Conservation (phyloP, 2,113 vertebrate species). For the Myanophis thanlyinensis region DNA sequence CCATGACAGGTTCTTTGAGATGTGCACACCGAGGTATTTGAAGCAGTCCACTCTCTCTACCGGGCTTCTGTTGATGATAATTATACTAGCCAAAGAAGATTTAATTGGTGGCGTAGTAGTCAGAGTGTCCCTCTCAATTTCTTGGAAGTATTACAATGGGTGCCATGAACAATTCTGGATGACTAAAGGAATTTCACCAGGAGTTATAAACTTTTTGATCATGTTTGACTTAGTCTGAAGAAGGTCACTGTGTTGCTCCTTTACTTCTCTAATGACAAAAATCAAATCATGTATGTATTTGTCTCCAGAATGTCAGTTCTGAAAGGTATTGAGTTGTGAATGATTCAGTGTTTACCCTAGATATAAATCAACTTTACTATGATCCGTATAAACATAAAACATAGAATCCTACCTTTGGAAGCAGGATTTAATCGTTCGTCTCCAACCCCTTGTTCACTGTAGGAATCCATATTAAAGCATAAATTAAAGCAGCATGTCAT, state of each 20-base stretch:
- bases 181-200: background rate
- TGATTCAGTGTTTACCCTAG: background rate
- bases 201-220: background rate
- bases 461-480: background rate
- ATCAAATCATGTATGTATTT: background rate
- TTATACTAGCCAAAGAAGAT: too few species aligned
- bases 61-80: too few species aligned
- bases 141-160: background rate
- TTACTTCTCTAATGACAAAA: background rate
- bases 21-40: too few species aligned
- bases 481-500: background rate
- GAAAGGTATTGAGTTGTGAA: background rate
- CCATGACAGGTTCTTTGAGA: too few species aligned
- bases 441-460: background rate
- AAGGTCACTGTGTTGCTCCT: background rate
- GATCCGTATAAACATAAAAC: background rate
- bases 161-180: background rate
- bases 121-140: background rate
- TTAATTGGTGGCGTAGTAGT: background rate
- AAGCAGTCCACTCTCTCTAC: too few species aligned
- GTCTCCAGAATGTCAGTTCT: background rate
- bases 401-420: background rate
- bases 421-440: background rate
- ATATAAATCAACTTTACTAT: background rate
- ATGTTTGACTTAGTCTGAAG: background rate